Conservation (phyloP, 2,797 vertebrate species). For the Capromys pilorides region DNA sequence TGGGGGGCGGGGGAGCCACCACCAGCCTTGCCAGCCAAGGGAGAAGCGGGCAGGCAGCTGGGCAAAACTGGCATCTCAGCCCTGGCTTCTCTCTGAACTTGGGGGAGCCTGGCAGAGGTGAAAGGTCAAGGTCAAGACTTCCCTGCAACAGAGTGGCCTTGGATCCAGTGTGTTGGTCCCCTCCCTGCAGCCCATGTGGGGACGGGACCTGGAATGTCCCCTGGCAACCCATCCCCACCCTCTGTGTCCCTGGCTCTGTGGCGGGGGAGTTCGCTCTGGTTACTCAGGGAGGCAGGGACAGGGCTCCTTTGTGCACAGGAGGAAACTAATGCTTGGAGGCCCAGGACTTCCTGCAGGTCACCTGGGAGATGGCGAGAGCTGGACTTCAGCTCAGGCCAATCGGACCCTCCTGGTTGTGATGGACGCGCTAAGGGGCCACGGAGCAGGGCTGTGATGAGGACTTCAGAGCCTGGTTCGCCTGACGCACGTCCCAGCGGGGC, state of each 20-base stretch:
- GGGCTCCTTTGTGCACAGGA: neutral
- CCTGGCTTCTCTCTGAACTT: neutral
- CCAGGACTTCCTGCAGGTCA: neutral
- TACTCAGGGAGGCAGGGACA: neutral
- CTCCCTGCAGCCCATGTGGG: fast-evolving
- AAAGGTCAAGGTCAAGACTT: neutral
- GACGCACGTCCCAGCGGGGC: neutral
- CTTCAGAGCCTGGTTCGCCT: neutral
- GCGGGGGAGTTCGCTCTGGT: neutral
- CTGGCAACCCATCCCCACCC: neutral
- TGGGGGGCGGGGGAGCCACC: neutral
- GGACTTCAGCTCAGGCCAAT: neutral
- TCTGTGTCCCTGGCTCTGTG: neutral
- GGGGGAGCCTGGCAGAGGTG: fast-evolving
- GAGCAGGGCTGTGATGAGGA: neutral
- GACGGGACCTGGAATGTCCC: fast-evolving
- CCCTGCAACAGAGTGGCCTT: neutral
- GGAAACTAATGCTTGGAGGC: neutral
- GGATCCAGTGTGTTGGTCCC: neutral
- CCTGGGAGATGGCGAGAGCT: neutral
- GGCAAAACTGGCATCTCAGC: neutral
- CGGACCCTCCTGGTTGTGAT: fast-evolving
- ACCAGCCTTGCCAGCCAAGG: neutral
- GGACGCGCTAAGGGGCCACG: neutral
- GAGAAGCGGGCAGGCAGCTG: neutral